Evolutionary conservation across 2,113 vertebrate genomes (phyloP).

Genomic region (Oenanthe melanoleuca): DNA sequence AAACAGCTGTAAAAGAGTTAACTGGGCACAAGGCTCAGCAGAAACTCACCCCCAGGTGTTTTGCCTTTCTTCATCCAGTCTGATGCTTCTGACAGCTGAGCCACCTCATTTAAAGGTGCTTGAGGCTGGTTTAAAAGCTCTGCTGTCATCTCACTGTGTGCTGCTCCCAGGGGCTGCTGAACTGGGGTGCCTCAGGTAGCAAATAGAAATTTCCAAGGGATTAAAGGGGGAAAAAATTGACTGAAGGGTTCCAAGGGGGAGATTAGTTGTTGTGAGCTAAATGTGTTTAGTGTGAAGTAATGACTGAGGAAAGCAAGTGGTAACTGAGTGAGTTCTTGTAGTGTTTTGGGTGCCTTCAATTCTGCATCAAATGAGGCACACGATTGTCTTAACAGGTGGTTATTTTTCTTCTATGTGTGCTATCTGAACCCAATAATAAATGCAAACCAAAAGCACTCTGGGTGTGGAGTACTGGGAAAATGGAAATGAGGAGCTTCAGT

Average conservation of each 20-base stretch:
- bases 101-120: background rate
- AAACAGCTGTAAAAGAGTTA: background rate
- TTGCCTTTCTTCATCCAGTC: background rate
- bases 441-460: background rate
- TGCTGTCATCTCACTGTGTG: accelerated
- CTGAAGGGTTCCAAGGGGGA: background rate
- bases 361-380: background rate
- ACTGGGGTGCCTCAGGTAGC: background rate
- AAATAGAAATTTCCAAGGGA: background rate
- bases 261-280: background rate
- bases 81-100: background rate
- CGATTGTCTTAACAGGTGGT: background rate
- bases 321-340: background rate
- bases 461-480: background rate
- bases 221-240: background rate
- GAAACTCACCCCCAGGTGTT: background rate
- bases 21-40: background rate
- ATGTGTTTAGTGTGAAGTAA: background rate
- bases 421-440: background rate
- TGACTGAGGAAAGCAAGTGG: background rate
- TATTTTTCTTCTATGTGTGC: background rate
- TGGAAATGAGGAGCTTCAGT: background rate
- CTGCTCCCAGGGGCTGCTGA: background rate
- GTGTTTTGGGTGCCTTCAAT: background rate
- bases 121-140: background rate